These are phyloP conservation scores for Gila robusta DNA, from an alignment of 2,797 vertebrate species.

Conservation along the genomic window DNA sequence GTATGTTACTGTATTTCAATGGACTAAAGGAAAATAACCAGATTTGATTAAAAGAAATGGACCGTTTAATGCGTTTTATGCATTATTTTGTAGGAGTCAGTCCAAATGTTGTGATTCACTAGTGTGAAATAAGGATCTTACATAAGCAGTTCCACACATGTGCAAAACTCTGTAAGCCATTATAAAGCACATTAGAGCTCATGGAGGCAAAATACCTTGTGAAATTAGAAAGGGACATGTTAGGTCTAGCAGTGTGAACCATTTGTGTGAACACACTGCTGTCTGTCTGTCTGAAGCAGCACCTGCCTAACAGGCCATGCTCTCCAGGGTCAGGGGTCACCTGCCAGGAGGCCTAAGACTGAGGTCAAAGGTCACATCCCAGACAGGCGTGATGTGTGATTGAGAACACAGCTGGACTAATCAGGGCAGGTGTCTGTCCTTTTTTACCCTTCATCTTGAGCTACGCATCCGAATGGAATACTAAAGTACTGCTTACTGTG, in stretches of 20 bases:
- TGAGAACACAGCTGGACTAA: constrained; percentile 75
- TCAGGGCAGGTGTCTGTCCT: constrained; percentile 56
- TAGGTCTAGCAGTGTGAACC: constrained; percentile 53
- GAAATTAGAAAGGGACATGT: constrained; percentile 33
- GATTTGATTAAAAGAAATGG: constrained; percentile 11
- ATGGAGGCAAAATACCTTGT: constrained; percentile 66
- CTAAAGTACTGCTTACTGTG: not conserved
- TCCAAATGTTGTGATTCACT: constrained; percentile 22
- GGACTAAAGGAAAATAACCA: not conserved
- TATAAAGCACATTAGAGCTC: constrained; percentile 74
- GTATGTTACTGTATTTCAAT: not conserved
- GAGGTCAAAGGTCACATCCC: constrained; percentile 73
- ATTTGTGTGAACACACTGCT: constrained; percentile 69
- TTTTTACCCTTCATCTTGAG: constrained; percentile 13
- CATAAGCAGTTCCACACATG: constrained; percentile 37
- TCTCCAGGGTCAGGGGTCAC: constrained; percentile 66
- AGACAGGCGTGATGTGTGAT: constrained; percentile 73
- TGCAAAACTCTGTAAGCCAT: constrained; percentile 71
- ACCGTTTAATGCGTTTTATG: not conserved
- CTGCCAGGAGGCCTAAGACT: constrained; percentile 67
- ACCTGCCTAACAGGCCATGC: constrained; percentile 70
- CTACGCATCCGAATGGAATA: not conserved
- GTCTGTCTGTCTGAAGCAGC: constrained; percentile 65
- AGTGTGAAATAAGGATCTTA: constrained; percentile 30
- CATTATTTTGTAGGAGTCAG: constrained; percentile 4